Percentiles rank a stretch among this genome's conserved stretches.
phyloP scores from a whole-genome alignment of 2,797 vertebrate species.

The Falco naumanni region DNA sequence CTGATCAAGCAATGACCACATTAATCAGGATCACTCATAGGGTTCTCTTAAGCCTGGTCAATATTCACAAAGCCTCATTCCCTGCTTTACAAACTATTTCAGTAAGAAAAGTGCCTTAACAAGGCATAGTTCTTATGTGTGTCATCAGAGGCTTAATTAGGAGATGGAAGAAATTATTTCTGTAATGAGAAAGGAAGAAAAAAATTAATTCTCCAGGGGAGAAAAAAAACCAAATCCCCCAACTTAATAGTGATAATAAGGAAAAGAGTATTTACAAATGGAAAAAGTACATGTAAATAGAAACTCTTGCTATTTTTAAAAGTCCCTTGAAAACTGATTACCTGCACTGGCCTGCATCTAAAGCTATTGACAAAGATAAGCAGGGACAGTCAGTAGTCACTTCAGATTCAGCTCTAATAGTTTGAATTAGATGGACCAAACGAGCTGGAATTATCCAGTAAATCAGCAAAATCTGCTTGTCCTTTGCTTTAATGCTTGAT shows the following conservation, averaged over 20 bases:
- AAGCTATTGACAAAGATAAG: conserved; percentile 56
- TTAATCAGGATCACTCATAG: background rate
- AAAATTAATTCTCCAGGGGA: background rate
- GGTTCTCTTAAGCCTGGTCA: background rate
- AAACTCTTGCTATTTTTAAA: background rate
- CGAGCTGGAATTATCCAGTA: conserved; percentile 68
- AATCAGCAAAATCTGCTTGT: conserved; percentile 71
- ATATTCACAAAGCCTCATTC: background rate
- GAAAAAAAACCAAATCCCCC: background rate
- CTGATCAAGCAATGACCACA: background rate
- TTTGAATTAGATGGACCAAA: conserved; percentile 61
- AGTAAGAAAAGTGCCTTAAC: background rate
- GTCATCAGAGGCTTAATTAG: background rate
- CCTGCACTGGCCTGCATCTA: conserved; percentile 59
- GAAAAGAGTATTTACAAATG: background rate
- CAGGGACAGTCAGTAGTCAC: conserved; percentile 56
- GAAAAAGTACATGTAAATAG: background rate
- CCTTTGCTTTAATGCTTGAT: conserved; percentile 51
- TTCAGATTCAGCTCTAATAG: conserved; percentile 39
- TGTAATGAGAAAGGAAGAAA: background rate
- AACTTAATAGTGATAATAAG: background rate
- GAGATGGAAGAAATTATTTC: background rate
- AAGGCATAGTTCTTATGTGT: background rate
- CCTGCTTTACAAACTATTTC: background rate
- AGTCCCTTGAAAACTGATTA: conserved; percentile 20